Conservation (phyloP, 2,113 vertebrate genomes). For the Apaloderma vittatum region DNA sequence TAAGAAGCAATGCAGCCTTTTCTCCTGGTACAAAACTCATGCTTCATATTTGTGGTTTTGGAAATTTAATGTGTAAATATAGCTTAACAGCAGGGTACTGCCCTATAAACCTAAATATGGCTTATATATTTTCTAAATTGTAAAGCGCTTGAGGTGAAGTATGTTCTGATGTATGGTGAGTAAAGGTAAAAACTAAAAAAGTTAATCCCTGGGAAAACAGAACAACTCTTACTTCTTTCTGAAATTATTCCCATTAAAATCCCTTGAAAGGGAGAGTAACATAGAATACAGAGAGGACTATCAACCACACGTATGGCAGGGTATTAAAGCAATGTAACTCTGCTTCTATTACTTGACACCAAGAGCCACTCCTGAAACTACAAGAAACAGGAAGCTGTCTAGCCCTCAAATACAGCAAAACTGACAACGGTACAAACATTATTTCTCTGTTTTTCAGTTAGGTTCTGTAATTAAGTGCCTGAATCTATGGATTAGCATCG, state of each 20-base stretch:
- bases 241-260: background rate
- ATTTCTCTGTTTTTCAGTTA: background rate
- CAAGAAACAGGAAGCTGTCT: background rate
- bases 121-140: background rate
- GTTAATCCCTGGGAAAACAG: background rate
- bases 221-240: background rate
- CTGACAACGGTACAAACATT: fast-evolving
- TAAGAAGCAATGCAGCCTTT: background rate
- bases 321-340: background rate
- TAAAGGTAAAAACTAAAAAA: background rate
- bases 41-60: background rate
- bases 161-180: background rate
- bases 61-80: background rate
- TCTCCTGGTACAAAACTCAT: background rate
- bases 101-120: background rate
- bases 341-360: background rate
- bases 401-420: background rate
- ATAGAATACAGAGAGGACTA: background rate
- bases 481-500: background rate
- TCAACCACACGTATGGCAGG: background rate
- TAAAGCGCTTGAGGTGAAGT: background rate
- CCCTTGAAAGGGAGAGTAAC: background rate
- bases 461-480: slow-evolving; percentile 6
- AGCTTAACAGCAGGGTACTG: background rate
- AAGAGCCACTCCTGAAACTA: background rate